Base-by-base conservation (phyloP, 2,113 vertebrate species). In the Antennarius striatus region DNA sequence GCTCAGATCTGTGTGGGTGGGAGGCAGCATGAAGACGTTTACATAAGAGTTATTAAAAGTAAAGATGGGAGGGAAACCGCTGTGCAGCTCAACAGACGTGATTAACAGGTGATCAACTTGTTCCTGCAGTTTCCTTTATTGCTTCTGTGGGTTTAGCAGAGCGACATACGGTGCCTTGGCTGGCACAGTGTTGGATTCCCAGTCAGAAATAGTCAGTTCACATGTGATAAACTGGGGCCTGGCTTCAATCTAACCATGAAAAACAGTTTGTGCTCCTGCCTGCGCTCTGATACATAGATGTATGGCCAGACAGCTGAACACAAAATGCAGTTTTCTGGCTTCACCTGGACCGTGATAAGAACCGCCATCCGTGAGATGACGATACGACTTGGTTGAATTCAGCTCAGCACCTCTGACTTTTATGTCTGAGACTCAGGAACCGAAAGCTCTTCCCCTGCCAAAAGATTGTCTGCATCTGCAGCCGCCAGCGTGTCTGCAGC, bases 401-500 rank as follows among this genome's bases (percentile, higher is more conserved):
- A 58, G 79, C 73, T 78, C 61, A 65, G 64, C 68, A 49, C 46
- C 46, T 54, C 43, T 58, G 56, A 84, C 68, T 82, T 75, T 80
- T 51, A 50, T 57, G 52, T 59, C 53, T 62, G 43, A 73, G 50
- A 80, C 71, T 63, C 58, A 56, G 63, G 40, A 66, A 53, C 56
- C 71, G 51, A 67, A 68, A 70, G 47, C 51, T 61, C 63, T 49
- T 50, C 59, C 48, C 68, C 58, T 64, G 81, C 75, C 58, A 76
- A 71, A 82, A 83, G 56, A 82, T 62, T 73, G 75, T 76, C 75
- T 68, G 73, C 42, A 63, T 76, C 75, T 68, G 73, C 42, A 63
- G 72, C 71, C 12, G 53, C 69, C 64, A 71, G 71, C 81, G 17
- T 77, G 68, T 83, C 67, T 55, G 67, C 65, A 50, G 60, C 70